Conservation (phyloP, 2,888 invertebrate genomes). For the Pachymerium ferrugineum region DNA sequence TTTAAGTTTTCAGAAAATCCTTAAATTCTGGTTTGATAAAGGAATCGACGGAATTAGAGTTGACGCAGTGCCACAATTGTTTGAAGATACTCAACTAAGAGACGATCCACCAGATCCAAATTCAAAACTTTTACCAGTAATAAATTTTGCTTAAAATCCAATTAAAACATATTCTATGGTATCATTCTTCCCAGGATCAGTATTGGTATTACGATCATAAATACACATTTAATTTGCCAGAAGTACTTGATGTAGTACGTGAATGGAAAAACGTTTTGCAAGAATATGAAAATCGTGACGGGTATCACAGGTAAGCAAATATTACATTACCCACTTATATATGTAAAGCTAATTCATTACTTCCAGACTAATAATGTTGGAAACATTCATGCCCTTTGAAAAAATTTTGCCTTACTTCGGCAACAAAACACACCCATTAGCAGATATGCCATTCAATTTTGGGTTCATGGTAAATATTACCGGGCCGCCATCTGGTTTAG, state of each 20-base stretch:
- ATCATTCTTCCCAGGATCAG: too few relatives aligned
- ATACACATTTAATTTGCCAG: conserved; percentile 44
- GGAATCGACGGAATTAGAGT: conserved; percentile 49
- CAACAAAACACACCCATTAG: conserved; percentile 57
- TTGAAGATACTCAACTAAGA: conserved; percentile 42
- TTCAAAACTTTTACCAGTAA: too few relatives aligned
- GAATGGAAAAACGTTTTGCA: conserved; percentile 59
- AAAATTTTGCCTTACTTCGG: background rate
- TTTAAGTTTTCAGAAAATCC: conserved; percentile 41
- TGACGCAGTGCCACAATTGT: conserved; percentile 45
- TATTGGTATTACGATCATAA: conserved; percentile 31
- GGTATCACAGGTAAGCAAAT: conserved; percentile 49
- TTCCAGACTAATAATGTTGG: background rate
- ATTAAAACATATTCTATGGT: too few relatives aligned
- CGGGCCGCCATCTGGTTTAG: conserved; percentile 43
- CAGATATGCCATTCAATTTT: conserved; percentile 75
- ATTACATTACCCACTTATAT: too few relatives aligned
- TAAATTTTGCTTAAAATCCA: too few relatives aligned
- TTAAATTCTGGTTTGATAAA: conserved; percentile 48
- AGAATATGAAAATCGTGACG: conserved; percentile 53
- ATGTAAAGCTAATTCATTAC: too few relatives aligned
- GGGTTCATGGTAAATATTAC: conserved; percentile 58
- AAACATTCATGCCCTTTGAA: background rate
- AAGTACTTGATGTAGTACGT: conserved; percentile 56
- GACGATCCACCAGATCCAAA: conserved; percentile 32